Conservation (phyloP, 2,888 invertebrate species). For the Dolichomitus sp. region DNA sequence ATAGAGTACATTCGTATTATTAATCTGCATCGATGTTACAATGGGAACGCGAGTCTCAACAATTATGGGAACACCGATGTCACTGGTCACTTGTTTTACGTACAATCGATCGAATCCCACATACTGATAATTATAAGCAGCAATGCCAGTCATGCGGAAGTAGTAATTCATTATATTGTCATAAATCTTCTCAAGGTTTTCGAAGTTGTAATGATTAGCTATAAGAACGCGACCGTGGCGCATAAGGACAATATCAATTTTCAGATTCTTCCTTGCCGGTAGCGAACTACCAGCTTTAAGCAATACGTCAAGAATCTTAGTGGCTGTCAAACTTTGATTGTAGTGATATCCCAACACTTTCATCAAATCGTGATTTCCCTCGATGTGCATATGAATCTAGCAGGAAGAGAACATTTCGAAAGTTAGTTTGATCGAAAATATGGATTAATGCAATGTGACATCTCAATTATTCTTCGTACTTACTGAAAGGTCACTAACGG, state of each 20-base stretch:
- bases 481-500: conserved; percentile 58
- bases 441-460: background rate
- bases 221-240: conserved; percentile 69
- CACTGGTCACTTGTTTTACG: conserved; percentile 82
- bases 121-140: conserved; percentile 62
- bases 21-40: conserved; percentile 73
- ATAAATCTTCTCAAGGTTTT: conserved; percentile 37
- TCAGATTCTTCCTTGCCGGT: conserved; percentile 62
- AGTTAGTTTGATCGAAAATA: background rate
- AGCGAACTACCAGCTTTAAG: conserved; percentile 62
- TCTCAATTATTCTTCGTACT: conserved; percentile 14
- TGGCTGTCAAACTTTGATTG: conserved; percentile 45
- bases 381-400: conserved; percentile 72
- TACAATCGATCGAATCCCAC: conserved; percentile 72
- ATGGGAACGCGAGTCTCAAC: conserved; percentile 79
- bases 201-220: conserved; percentile 66
- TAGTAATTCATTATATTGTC: conserved; percentile 23
- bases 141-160: background rate
- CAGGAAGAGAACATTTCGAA: background rate
- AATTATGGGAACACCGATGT: conserved; percentile 84
- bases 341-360: conserved; percentile 2
- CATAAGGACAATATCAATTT: conserved; percentile 72
- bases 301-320: conserved; percentile 71
- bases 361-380: conserved; percentile 66
- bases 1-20: conserved; percentile 52